These are phyloP conservation scores for Latrodectus geometricus DNA, from an alignment of 1,140 invertebrate species.

Conservation along the genomic window DNA sequence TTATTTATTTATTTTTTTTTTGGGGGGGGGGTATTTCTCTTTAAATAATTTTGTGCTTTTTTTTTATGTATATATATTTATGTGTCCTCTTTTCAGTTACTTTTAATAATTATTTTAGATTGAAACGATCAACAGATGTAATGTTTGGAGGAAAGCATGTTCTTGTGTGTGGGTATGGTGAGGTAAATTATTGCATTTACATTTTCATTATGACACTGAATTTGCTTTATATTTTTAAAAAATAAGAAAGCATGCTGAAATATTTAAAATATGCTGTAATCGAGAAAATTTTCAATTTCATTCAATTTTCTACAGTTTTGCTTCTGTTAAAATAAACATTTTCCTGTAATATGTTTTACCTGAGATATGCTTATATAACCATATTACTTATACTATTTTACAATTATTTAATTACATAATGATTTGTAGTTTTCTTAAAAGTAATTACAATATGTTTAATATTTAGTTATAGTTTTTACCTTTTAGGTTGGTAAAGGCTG, in stretches of 20 bases:
- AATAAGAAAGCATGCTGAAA: too few relatives aligned
- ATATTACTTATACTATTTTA: too few relatives aligned
- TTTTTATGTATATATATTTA: slow-evolving; percentile 22
- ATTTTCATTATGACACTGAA: not conserved
- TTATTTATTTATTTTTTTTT: slow-evolving; percentile 20
- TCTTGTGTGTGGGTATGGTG: slow-evolving; percentile 96
- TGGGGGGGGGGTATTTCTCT: too few relatives aligned
- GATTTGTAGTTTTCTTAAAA: not conserved
- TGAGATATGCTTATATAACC: too few relatives aligned
- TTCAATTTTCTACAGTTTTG: too few relatives aligned
- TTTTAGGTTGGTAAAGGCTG: slow-evolving; percentile 93
- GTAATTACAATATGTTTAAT: not conserved
- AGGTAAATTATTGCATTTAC: slow-evolving; percentile 70
- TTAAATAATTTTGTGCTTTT: slow-evolving; percentile 58
- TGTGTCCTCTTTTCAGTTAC: slow-evolving; percentile 63
- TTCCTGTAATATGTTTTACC: too few relatives aligned
- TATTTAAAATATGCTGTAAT: too few relatives aligned
- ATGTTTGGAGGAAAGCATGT: slow-evolving; percentile 99
- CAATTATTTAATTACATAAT: too few relatives aligned
- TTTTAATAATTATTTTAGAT: slow-evolving; percentile 71
- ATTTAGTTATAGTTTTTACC: slow-evolving; percentile 2
- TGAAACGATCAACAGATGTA: slow-evolving; percentile 95
- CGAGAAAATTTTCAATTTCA: too few relatives aligned
- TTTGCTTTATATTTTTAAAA: too few relatives aligned
- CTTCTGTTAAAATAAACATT: too few relatives aligned